Conservation (phyloP, 2,797 vertebrate species). For the Microchirus variegatus region DNA sequence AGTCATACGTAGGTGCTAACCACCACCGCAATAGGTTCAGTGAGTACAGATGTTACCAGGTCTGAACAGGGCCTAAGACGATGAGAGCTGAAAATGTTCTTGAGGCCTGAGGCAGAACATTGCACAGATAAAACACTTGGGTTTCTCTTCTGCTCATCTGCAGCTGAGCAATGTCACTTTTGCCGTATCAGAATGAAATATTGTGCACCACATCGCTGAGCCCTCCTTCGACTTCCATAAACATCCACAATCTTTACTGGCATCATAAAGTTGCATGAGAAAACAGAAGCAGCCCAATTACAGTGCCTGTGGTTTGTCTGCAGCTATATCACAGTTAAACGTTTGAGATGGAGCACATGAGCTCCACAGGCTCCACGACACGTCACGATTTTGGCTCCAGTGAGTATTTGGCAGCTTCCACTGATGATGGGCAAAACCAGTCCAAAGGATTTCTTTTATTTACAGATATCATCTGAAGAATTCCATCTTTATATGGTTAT, state of each 20-base stretch:
- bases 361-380: constrained; percentile 20
- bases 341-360: constrained; percentile 3
- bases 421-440: constrained; percentile 54
- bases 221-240: background rate
- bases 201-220: background rate
- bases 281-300: constrained; percentile 2
- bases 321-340: background rate
- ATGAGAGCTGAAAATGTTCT: no score
- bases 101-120: no score
- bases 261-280: background rate
- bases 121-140: no score
- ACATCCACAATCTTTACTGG: background rate
- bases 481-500: constrained; percentile 72
- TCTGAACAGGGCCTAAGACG: no score
- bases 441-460: constrained; percentile 59
- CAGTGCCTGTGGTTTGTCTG: constrained; percentile 8
- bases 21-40: no score
- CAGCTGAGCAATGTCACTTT: no score
- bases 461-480: constrained; percentile 63
- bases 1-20: no score
- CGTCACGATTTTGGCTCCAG: constrained; percentile 15
- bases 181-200: no score
- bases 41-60: no score
- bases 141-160: no score
- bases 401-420: constrained; percentile 53